Base-by-base conservation (phyloP, 1,140 invertebrate species). In the Pseudomyrmex sp. region DNA sequence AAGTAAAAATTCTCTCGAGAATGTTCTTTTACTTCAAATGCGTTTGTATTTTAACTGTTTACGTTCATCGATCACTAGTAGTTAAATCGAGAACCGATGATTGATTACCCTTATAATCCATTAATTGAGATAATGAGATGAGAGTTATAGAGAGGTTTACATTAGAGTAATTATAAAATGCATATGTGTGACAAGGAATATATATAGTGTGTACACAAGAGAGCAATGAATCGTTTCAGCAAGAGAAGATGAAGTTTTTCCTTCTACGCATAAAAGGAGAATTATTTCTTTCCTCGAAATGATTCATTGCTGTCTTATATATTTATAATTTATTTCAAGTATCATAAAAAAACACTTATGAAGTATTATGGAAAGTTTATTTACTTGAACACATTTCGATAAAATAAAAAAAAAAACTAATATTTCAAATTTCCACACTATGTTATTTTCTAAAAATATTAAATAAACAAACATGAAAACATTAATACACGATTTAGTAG, bases 101-200 rank as follows among this genome's bases (percentile, higher is more conserved):
- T 85, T 61, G 26, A 69, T 88, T 87, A 85, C 69, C 54, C 79
- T 68, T 88, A 61, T 2, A 26, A 13, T 73, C 48, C 73, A 59
- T 82, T 58, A 58, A 74, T 86, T 54, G 63, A 80, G 62, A 77
- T 79, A 83, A 69, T 85, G 69, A 35, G 46, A 72, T 66, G 56
- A 58, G 62, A 58, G 62, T 83, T 54, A 63, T 63, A 26, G 50
- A 75, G 35, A 35, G 5, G 74, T 20, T 87, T 87, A 87, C 10
- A 61, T 69, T 69, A 70, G 18, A 10, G 23, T 74, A 76, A 85
- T 82, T 82, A 82, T 35, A 88, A 88, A 87, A 68, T 88, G 86
- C 66, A 82, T 85, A 44, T 82, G 12, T 82, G 12, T 82, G 85
- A 82, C 62, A 12, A 20, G 52, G 44, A 80, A 59, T 15, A 15